Evolutionary conservation across 1,140 invertebrate genomes (phyloP), one percentile per base, ranked within the genome.

Genomic region (Sycophila sp.): DNA sequence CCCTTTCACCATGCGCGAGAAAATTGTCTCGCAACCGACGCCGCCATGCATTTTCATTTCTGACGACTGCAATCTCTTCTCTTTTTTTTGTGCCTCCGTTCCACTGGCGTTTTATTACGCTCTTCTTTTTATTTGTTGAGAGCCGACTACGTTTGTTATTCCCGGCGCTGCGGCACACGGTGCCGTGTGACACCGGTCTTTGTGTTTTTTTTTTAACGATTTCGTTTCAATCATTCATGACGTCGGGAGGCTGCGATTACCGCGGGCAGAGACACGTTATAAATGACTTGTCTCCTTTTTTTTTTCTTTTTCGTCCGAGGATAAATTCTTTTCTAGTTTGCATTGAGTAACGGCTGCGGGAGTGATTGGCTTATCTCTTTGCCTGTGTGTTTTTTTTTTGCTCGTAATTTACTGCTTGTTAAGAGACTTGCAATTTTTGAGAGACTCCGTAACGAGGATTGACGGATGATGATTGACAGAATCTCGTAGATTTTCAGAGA

Each of bases 161-260:
- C 24, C 2, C 0, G 0, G 40, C 15, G 17, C n/a, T 2, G 19
- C 42, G n/a, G n/a, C n/a, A n/a, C n/a, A n/a, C n/a, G n/a, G n/a
- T n/a, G n/a, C 5, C 10, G 19, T 22, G 28, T 28, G 32, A n/a
- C 22, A 59, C 42, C 24, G 22, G 8, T 38, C 28, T n/a, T n/a
- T n/a, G n/a, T 53, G 26, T 53, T 65, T 30, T 51, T 64, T 36
- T 30, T 51, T 49, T 51, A 51, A 64, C 22, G 45, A 51, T 51
- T 34, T 38, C 36, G 2, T 28, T 40, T 53, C 28, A 65, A 65
- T 53, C 42, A 38, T 53, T 53, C 24, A 28, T 53, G 38, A 64
- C 40, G 6, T 13, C 4, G 15, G 26, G 8, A n/a, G n/a, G n/a
- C n/a, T n/a, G n/a, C n/a, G n/a, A n/a, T n/a, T n/a, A n/a, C n/a